phyloP scores from a whole-genome alignment of 1,140 invertebrate species.

The Cydia splendana region DNA sequence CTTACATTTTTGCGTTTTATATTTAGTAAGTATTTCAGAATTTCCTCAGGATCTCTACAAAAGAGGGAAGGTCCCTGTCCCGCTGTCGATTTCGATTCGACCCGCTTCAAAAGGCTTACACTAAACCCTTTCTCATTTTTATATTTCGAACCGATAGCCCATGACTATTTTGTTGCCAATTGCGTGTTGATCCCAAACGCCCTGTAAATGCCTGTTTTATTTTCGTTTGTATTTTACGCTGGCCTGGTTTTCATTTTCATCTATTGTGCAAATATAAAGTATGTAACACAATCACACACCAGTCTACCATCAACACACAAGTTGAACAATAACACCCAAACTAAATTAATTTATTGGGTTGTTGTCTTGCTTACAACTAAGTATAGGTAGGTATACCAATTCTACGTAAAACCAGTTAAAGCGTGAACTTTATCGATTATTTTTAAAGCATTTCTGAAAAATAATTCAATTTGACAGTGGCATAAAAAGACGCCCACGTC shows the following conservation, averaged over 20 bases:
- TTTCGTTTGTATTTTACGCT: conserved; percentile 33
- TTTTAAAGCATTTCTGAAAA: too few relatives aligned
- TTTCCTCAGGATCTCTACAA: conserved; percentile 57
- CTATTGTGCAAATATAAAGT: not conserved
- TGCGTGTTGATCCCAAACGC: conserved; percentile 64
- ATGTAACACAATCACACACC: too few relatives aligned
- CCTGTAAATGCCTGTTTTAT: conserved; percentile 35
- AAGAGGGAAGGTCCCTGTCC: conserved; percentile 64
- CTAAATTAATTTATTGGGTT: too few relatives aligned
- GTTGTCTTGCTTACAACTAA: too few relatives aligned
- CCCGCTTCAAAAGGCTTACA: conserved; percentile 76
- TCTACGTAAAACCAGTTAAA: too few relatives aligned
- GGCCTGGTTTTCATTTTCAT: not conserved
- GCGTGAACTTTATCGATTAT: too few relatives aligned
- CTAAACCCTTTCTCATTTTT: conserved; percentile 74
- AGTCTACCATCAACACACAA: too few relatives aligned
- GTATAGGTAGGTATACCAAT: too few relatives aligned
- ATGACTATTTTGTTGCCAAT: conserved; percentile 71
- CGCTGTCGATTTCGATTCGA: conserved; percentile 74
- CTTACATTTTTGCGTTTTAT: not conserved
- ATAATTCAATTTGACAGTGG: too few relatives aligned
- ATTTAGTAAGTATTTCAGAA: not conserved
- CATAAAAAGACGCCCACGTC: too few relatives aligned
- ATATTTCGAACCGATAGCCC: conserved; percentile 72
- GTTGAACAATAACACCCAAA: too few relatives aligned